Conservation (phyloP, 2,888 invertebrate genomes). For the Nematopogon swammerdamellus region DNA sequence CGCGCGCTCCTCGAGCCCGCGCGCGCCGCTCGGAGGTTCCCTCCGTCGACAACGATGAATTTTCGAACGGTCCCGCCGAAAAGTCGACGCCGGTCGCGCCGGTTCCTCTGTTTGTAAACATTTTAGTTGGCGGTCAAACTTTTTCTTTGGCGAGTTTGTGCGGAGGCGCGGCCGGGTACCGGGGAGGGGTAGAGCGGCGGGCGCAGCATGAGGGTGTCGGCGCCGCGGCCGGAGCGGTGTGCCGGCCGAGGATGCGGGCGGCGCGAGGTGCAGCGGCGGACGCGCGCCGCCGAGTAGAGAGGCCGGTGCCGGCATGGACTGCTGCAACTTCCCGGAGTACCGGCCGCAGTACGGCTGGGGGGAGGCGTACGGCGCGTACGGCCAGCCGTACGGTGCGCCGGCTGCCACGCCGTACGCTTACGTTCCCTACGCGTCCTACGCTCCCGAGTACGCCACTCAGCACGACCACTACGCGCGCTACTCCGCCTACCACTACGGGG, state of each 20-base stretch:
- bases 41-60: conserved; percentile 13
- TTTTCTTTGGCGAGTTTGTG: too few species aligned
- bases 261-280: conserved; percentile 25
- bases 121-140: too few species aligned
- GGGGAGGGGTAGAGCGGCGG: not conserved
- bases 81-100: conserved; percentile 11
- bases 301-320: conserved; percentile 36
- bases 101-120: not conserved
- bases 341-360: conserved; percentile 15
- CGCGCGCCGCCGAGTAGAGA: conserved; percentile 36
- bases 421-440: conserved; percentile 18
- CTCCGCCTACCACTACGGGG: conserved; percentile 4
- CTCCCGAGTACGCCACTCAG: conserved; percentile 21
- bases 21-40: not conserved
- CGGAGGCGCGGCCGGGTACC: too few species aligned
- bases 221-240: conserved; percentile 16
- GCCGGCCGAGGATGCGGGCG: too few species aligned
- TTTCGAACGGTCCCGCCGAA: conserved; percentile 7
- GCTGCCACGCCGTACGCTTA: conserved; percentile 28
- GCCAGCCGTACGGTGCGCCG: conserved; percentile 25
- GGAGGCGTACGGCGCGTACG: conserved; percentile 20
- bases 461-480: conserved; percentile 45
- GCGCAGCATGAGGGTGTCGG: conserved; percentile 7
- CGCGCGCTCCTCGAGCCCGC: too few species aligned
- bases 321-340: conserved; percentile 53